Evolutionary conservation across 2,113 vertebrate genomes (phyloP).

Genomic region (Lutjanus erythropterus): DNA sequence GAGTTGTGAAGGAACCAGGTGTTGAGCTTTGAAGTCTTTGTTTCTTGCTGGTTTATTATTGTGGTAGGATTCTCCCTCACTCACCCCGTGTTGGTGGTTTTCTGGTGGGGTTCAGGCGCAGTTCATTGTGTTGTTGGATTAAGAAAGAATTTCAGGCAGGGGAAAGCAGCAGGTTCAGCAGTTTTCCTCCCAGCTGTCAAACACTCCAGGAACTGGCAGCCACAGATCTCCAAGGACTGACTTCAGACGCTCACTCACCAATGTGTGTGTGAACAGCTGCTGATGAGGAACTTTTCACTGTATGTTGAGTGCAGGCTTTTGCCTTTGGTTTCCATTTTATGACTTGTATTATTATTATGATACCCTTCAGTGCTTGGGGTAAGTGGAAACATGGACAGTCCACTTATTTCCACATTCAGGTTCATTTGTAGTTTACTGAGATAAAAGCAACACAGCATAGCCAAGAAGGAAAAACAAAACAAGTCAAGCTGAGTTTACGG

Average conservation of each 20-base stretch:
- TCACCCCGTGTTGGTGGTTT: conserved; percentile 24
- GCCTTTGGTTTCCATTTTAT: not conserved
- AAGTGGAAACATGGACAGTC: not conserved
- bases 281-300: conserved; percentile 14
- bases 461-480: not conserved
- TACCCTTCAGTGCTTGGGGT: not conserved
- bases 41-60: not conserved
- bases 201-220: conserved; percentile 5
- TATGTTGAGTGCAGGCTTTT: not conserved
- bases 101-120: conserved; percentile 18
- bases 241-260: conserved; percentile 17
- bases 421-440: not conserved
- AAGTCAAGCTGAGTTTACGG: not conserved
- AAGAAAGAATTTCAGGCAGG: conserved; percentile 16
- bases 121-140: conserved; percentile 14
- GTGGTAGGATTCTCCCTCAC: not conserved
- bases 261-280: conserved; percentile 23
- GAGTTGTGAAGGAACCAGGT: not conserved
- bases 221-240: conserved; percentile 11
- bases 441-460: not conserved
- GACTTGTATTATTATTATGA: not conserved
- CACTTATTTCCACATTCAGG: not conserved
- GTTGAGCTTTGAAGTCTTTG: conserved; percentile 3
- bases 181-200: conserved; percentile 34
- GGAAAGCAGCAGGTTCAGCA: conserved; percentile 28